Evolutionary conservation across 2,113 vertebrate species (phyloP), one percentile per base, ranked within the genome.

Genomic region (Leptobrachium ailaonicum): DNA sequence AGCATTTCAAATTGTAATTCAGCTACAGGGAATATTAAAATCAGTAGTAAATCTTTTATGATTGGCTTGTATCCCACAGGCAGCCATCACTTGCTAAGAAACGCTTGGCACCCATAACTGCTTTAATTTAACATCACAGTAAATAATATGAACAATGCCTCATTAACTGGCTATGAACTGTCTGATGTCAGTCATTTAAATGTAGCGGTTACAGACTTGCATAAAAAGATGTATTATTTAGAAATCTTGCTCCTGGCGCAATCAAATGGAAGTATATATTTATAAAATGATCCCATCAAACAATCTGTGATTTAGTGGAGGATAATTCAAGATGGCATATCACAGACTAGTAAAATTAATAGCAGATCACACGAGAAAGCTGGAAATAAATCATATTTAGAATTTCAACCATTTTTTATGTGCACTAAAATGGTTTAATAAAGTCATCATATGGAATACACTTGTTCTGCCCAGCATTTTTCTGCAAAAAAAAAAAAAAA

Each of bases 21-120:
- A 63, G 76, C 76, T 63, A 70, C 67, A 78, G 67, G 76, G 76
- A 71, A 78, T 70, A 78, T 78, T 78, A 71, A 77, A 63, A 71
- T 53, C 12, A 50, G 43, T 71, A 63, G 68, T 79, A 79, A 71
- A 79, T 71, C 56, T 71, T 78, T 79, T 45, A 79, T 71, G 68
- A 79, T 79, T 40, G 68, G 56, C 76, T 79, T 64, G 76, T 53
- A 71, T 79, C 41, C 76, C 56, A 58, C 58, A 71, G 58, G 68
- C 70, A 50, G 76, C 56, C 14, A 64, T 79, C 68, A 64, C 42
- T 71, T 63, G 54, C 68, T n/a, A 12, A 45, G 53, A 70, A 70
- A 14, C 47, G 67, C 76, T 77, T 62, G 44, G 32, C 54, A 45
- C 42, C 68, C 68, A 62, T 71, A 71, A 71, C 58, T 63, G 71